Percentiles rank a stretch among this genome's conserved stretches.
Conservation (phyloP, 1,140 invertebrate genomes). For the Panulirus ornatus region DNA sequence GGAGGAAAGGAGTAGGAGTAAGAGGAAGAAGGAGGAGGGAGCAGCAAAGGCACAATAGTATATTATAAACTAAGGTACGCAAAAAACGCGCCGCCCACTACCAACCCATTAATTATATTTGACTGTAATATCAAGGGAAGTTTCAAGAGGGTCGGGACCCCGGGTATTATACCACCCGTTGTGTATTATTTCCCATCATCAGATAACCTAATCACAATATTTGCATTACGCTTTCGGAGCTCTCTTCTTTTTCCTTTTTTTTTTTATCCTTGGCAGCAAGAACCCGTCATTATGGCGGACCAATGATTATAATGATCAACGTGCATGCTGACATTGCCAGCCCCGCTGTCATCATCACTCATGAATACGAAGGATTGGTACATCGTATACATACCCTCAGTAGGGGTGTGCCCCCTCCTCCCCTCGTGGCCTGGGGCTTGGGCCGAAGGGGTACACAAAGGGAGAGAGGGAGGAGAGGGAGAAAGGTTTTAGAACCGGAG, state of each 20-base stretch:
- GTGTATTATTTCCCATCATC: slow-evolving; percentile 43
- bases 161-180: slow-evolving; percentile 27
- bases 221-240: slow-evolving; percentile 44
- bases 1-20: neutral
- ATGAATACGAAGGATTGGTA: neutral
- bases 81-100: neutral
- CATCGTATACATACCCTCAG: neutral
- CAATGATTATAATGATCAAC: slow-evolving; percentile 15
- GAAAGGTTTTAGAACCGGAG: too few relatives aligned
- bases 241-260: neutral
- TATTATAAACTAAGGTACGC: neutral
- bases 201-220: slow-evolving; percentile 57
- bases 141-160: neutral
- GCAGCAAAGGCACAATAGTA: neutral
- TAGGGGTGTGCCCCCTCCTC: too few relatives aligned
- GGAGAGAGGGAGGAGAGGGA: neutral
- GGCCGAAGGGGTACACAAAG: neutral
- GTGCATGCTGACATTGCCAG: neutral
- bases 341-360: slow-evolving; percentile 1
- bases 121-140: slow-evolving; percentile 34
- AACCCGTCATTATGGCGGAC: neutral
- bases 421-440: too few relatives aligned
- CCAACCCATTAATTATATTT: slow-evolving; percentile 18
- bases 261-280: neutral
- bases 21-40: neutral